A percentile compares a stretch with the other conserved stretches of the same genome.
Conservation (phyloP, 1,140 invertebrate species). For the Anastrepha obliqua region DNA sequence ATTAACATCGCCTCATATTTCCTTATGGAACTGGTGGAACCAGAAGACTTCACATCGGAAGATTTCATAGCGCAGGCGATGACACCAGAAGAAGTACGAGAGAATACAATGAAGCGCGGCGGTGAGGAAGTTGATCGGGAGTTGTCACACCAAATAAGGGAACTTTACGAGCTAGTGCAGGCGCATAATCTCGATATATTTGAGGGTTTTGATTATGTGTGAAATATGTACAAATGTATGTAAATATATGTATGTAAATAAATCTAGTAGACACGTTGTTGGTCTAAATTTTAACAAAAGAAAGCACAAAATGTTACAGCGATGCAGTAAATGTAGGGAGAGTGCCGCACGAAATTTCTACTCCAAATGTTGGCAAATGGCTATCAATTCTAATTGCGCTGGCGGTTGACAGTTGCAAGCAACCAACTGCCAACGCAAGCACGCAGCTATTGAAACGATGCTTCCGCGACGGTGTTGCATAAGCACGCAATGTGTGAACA, state of each 20-base stretch:
- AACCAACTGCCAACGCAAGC: background rate
- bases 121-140: constrained; percentile 66
- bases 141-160: constrained; percentile 65
- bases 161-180: constrained; percentile 64
- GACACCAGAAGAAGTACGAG: constrained; percentile 58
- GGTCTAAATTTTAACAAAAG: background rate
- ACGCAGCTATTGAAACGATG: background rate
- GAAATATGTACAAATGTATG: background rate
- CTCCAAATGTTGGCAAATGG: constrained; percentile 13
- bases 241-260: background rate
- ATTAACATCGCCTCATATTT: constrained; percentile 60
- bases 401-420: background rate
- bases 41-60: constrained; percentile 34
- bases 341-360: background rate
- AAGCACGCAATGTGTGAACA: background rate
- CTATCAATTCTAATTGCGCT: background rate
- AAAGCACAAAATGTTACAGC: background rate
- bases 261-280: background rate
- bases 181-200: constrained; percentile 62
- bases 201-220: constrained; percentile 56
- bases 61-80: constrained; percentile 58
- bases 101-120: constrained; percentile 57
- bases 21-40: constrained; percentile 62
- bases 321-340: background rate
- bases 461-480: background rate